Evolutionary conservation across 2,888 invertebrate species (phyloP), one percentile per base, ranked within the genome.

Genomic region (Cephus runcator): DNA sequence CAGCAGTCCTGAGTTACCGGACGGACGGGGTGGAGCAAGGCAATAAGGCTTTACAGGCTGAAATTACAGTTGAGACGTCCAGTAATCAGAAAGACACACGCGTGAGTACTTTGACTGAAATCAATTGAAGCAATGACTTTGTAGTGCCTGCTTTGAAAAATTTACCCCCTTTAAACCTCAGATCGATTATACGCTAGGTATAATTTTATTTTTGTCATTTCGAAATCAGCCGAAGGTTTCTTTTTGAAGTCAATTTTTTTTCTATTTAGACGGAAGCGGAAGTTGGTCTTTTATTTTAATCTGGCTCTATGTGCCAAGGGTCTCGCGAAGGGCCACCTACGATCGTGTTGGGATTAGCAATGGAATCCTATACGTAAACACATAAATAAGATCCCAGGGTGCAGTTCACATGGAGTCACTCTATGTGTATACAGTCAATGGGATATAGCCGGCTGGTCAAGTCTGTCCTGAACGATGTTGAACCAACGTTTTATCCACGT

Each of bases 21-120:
- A 82, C 78, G 81, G 73, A 77, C 82, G 75, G 78, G 81, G 79
- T 79, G 78, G 81, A 82, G 80, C 79, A 81, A 75, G 78, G 36
- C 75, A 77, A 79, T 74, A 34, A 34, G 69, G 76, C 77, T 76
- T 75, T 34, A 81, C 73, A 79, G 79, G 79, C 79, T 78, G 79
- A 78, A 82, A 74, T 82, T 56, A 56, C 23, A 23, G 75, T 73
- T 56, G 75, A 35, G 31, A 56, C 56, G 23, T 56, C 23, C 6
- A 30, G 71, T 71, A 31, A 31, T 71, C 0, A 3, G 3, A 23
- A 34, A 11, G 34, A 34, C 1, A 23, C 2, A 31, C 71, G 23
- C 23, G 56, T 56, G 56, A 56, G 56, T 56, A 56, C 23, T 56
- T 23, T 56, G 56, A 9, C 56, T 23, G 6, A 9, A 9, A 56